A percentile compares a stretch with the other conserved stretches of the same genome.
Conservation (phyloP, 35 echinoderm and acorn worm species). For the Ptychodera flava region DNA sequence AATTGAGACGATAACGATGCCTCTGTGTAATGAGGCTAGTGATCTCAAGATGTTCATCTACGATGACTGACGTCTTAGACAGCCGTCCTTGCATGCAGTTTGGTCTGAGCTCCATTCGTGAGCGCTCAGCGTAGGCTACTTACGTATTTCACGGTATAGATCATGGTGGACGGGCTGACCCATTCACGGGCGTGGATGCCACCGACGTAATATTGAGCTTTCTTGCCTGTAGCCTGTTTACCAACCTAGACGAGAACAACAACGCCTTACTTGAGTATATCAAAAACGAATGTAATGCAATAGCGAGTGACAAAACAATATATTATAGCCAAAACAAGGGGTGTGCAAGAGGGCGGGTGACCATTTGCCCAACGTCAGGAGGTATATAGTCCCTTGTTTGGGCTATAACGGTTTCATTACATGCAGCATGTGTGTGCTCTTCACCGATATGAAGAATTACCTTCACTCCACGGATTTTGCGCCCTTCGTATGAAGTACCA, state of each 20-base stretch:
- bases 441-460: not conserved
- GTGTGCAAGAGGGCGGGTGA: too few relatives aligned
- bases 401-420: not conserved
- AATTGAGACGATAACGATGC: not conserved
- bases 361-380: too few relatives aligned
- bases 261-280: not conserved
- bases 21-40: not conserved
- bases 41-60: not conserved
- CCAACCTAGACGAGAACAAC: conserved; percentile 5
- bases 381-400: too few relatives aligned
- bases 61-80: too few relatives aligned
- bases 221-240: not conserved
- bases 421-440: not conserved
- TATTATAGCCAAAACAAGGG: too few relatives aligned
- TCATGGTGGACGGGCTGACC: not conserved
- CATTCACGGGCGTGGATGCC: not conserved
- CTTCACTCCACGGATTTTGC: conserved; percentile 43
- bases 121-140: not conserved
- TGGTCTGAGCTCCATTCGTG: too few relatives aligned
- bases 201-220: not conserved
- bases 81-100: too few relatives aligned
- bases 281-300: not conserved
- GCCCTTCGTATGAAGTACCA: conserved; percentile 48
- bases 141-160: not conserved
- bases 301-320: too few relatives aligned